Evolutionary conservation across 2,113 vertebrate species (phyloP), one percentile per base, ranked within the genome.

Genomic region (Glaucidium brasilianum): DNA sequence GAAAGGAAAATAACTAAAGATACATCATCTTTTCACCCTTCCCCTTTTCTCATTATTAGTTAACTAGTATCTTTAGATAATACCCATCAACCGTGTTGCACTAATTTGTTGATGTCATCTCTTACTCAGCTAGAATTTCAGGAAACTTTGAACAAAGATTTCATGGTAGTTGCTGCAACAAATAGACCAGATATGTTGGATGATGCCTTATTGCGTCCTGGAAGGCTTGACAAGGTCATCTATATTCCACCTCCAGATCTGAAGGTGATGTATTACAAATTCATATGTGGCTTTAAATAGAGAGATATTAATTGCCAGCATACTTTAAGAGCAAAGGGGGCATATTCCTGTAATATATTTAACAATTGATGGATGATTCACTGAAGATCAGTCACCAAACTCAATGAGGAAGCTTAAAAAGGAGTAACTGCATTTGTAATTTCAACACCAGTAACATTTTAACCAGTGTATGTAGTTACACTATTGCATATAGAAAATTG

Each of bases 101-200:
- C 39, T 84, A 2, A 75, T 78, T 77, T 76, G 5, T 83, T 56
- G 50, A 6, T 71, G 23, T 88, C 17, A 15, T 96, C 59, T 88
- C 37, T 74, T 81, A 43, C 39, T 94, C 97, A 99, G 99, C 34
- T 98, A 78, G 98, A 98, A 72, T 98, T 96, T 91, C 98, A 98
- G 87, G 99, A 99, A 83, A 93, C 98, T 39, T 98, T 99, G 89
- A 99, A 98, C 96, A 98, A 96, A 91, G 98, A 98, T 18, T 98
- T 99, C 81, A 98, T 99, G 97, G 98, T 99, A 49, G 97, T 99
- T 59, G 99, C 99, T 15, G 99, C 99, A 73, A 99, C 99, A 77
- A 99, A 99, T 94, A 98, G 99, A 96, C 99, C 99, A 3, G 99
- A 99, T 63, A 96, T 98, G 67, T 84, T 99, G 92, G 99, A 99